Evolutionary conservation across 2,113 vertebrate species (phyloP), one percentile per base, ranked within the genome.

Genomic region (Ctenomys sociabilis): DNA sequence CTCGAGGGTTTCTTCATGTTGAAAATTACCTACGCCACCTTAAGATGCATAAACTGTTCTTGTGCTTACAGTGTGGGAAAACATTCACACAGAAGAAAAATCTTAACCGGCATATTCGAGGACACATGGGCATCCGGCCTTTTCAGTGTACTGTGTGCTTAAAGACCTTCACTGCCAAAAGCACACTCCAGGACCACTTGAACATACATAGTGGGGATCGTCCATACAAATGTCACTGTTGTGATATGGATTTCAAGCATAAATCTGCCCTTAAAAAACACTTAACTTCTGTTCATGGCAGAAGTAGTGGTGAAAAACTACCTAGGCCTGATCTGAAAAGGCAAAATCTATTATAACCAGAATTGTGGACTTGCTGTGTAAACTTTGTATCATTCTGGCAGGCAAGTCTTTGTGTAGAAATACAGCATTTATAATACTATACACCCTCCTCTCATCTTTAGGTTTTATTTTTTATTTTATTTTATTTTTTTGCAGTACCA

Each of bases 111-210:
- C 99, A 99, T 83, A 98, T 99, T 83, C 98, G 98, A 3, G 98
- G 99, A 8, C 99, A 99, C 97, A 99, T 99, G 94, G 99, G 99
- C 10, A 98, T 99, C 94, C 98, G 99, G 45, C 99, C 99, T 24
- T 99, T 99, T 96, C 98, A 99, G 88, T 99, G 99, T 97, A 98
- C 98, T 40, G 98, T 99, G 78, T 99, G 99, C 96, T 81, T 99
- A 96, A 99, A 99, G 98, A 99, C 99, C 1, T 99, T 99, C 95
- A 99, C 99, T 1, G 99, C 99, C 90, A 99, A 99, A 95, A 99
- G 99, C 57, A 99, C 98, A 0, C 98, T 99, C 17, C 99, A 99
- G 97, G 99, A 99, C 93, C 99, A 99, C 96, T 97, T 99, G 68
- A 99, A 99, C 75, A 99, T 99, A 93, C 99, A 99, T 97, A 99